Base-by-base conservation (phyloP, 2,113 vertebrate genomes). In the Polyodon spathula region DNA sequence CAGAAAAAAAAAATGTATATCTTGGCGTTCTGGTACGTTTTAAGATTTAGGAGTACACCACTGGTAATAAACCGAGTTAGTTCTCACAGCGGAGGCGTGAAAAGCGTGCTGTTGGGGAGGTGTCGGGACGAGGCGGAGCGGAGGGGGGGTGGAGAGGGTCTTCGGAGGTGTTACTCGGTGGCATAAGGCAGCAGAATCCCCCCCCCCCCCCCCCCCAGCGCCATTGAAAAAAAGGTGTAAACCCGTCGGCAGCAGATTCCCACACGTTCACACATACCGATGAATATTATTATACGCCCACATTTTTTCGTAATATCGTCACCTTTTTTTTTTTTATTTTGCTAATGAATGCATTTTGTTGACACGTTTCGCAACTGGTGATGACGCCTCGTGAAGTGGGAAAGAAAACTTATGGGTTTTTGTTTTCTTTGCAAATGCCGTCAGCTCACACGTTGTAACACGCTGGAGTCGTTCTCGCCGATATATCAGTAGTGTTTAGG, bases 131-230 rank as follows among this genome's bases (percentile, higher is more conserved):
- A 55, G 61, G 63, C 56, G 60, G 58, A 48, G 61, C 67, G 54
- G 51, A 62, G 76, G 67, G 3, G 27, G 27, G 1, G 27, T 27
- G 27, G 69, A 73, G 76, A 76, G 73, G 62, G 71, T 76, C 65
- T 73, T 66, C 60, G n/a, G 59, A 78, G 78, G 80, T 77, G 84
- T 70, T 68, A 78, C 40, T 59, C 54, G 6, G 59, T 61, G 68
- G 64, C 74, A 71, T 66, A 72, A 72, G 73, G 73, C 71, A 58
- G 70, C 6, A 65, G 66, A 67, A 62, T 42, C 56, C 27, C 4
- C 16, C 58, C n/a, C n/a, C n/a, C n/a, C n/a, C n/a, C n/a, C n/a
- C n/a, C n/a, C n/a, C n/a, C n/a, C n/a, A n/a, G 43, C 43, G 41
- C 14, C 48, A 14, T 17, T 44, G n/a, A 12, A 65, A 53, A 3